Evolutionary conservation across 2,888 invertebrate genomes (phyloP).

Genomic region (Pycnomerus fuliginosus): DNA sequence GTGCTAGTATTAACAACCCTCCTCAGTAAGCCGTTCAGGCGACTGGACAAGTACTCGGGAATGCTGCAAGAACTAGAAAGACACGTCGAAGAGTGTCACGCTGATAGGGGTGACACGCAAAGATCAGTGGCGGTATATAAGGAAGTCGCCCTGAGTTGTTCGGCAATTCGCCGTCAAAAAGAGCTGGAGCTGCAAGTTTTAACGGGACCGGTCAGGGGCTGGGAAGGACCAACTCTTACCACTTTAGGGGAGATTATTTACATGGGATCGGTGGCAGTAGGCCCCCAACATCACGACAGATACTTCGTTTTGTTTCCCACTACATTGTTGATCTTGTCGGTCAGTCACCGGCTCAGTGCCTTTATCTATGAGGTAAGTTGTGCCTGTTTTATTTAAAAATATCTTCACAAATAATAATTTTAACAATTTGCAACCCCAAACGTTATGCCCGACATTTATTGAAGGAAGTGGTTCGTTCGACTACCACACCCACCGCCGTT

Average conservation of each 20-base stretch:
- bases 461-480: no score
- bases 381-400: background rate
- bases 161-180: slow-evolving; percentile 85
- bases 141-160: slow-evolving; percentile 89
- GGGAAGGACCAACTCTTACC: slow-evolving; percentile 83
- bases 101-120: slow-evolving; percentile 95
- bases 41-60: slow-evolving; percentile 92
- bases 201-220: slow-evolving; percentile 89
- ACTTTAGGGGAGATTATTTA: slow-evolving; percentile 85
- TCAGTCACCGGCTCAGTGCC: slow-evolving; percentile 88
- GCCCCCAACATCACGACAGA: slow-evolving; percentile 81
- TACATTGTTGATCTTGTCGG: slow-evolving; percentile 84
- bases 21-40: slow-evolving; percentile 91
- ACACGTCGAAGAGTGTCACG: slow-evolving; percentile 93
- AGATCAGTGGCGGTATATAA: slow-evolving; percentile 92
- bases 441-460: no score
- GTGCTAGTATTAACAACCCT: slow-evolving; percentile 88
- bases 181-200: slow-evolving; percentile 95
- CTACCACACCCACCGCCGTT: no score
- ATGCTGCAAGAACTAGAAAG: slow-evolving; percentile 93
- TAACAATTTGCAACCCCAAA: no score
- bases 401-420: no score
- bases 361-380: slow-evolving; percentile 86
- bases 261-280: slow-evolving; percentile 89
- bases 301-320: slow-evolving; percentile 91